Base-by-base conservation (phyloP, 2,797 vertebrate genomes). In the Pangasius sanitwongsei region DNA sequence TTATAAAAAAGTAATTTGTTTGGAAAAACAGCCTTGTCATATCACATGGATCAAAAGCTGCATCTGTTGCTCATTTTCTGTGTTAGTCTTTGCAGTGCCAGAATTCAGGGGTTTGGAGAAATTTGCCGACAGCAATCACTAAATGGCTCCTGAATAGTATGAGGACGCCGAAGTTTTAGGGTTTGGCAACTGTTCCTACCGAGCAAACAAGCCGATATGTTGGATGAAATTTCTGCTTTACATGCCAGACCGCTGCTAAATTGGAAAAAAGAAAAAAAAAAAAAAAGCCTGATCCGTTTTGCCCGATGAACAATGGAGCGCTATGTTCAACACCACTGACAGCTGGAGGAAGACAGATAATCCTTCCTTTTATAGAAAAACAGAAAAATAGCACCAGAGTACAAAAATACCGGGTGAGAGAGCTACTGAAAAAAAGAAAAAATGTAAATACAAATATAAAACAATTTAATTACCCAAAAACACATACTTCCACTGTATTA, bases 151-250 rank as follows among this genome's bases (percentile, higher is more conserved):
- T 41, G 25, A 59, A 74, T 7, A 78, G 0, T 50, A 72, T 16
- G 63, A 85, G 55, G 61, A 48, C 20, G 83, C 37, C 5, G 18
- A 11, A 50, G 70, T 48, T 87, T 87, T 86, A 75, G 20, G 2
- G 86, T 74, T 84, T 20, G 63, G 70, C 83, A 87, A 86, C 69
- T 57, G 82, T 48, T 70, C 37, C 37, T 37, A 61, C 0, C 0
- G 63, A 61, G 86, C 48, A 86, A 90, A 88, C 69, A 78, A 84
- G 37, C 74, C 28, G 18, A 72, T 85, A 74, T 87, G 86, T 83
- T 88, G 65, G 70, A 50, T 8, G 41, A 81, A 55, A 85, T 13
- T 50, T 86, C 81, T 57, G 31, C 84, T 89, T 28, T 8, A 25
- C 88, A 67, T 34, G 84, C 7, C 6, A 70, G 48, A 53, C 84